Evolutionary conservation across 2,888 invertebrate species (phyloP), one percentile per base, ranked within the genome.

Genomic region (Lasioglossum morio): DNA sequence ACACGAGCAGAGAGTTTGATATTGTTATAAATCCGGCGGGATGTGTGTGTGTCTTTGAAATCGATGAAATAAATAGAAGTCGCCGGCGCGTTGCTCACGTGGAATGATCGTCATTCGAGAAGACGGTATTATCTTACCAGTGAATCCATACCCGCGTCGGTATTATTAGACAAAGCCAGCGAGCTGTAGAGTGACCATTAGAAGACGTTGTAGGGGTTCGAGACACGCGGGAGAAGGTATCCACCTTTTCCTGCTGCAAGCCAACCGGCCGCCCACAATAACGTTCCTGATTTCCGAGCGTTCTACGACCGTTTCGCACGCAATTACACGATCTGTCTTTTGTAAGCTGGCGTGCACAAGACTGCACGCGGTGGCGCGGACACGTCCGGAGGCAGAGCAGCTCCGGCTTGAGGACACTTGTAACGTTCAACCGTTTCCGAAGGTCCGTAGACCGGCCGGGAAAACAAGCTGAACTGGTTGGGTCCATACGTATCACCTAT

Each of bases 181-280:
- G 37, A 60, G 70, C 79, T 73, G 72, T 81, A 87, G 87, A 86
- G 81, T 78, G 66, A 84, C 78, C 79, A 86, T 87, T 82, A 76
- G 84, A 70, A 77, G 66, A 70, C 37, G 84, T 80, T 69, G 79
- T 66, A 82, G 69, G 76, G 77, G 69, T 72, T 48, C 73, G 69
- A 78, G 83, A 81, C 69, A 60, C 84, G 73, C 48, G 72, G 82
- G 75, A 19, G 34, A 79, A 72, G 70, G 66, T 83, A 84, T 88
- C 82, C 85, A 88, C 87, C 90, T 82, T 90, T 90, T 87, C 88
- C 87, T 88, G 90, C 74, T 46, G n/a, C 72, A 19, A n/a, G 73
- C 2, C 2, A 53, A 23, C 2, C 57, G 53, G 37, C 72, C 79
- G 77, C 72, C 73, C 77, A 81, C 81, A 57, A 77, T 77, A 72